Base-by-base conservation (phyloP, 2,888 invertebrate genomes). In the Ochlodes sylvanus region DNA sequence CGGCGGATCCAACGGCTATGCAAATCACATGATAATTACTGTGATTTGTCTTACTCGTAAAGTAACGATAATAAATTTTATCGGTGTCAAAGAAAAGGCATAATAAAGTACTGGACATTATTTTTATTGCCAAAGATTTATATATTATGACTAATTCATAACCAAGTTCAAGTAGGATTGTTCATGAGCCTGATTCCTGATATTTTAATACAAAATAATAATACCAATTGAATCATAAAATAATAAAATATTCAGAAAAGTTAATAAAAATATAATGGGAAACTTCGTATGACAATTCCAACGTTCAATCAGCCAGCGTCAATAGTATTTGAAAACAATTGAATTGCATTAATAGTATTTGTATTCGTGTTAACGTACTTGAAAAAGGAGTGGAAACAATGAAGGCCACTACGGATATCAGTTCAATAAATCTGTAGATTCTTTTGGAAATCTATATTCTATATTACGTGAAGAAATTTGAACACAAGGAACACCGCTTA, bases 241-340 rank as follows among this genome's bases (percentile, higher is more conserved):
- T 47, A n/a, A 47, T n/a, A 2, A 19, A 54, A 27, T 2, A 27
- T 54, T 14, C 2, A 54, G 32, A 27, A 54, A 7, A 54, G 7
- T 54, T 27, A n/a, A 32, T 32, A 27, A 63, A 64, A 55, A 42
- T 17, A 44, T 44, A 17, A 41, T 32, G 7, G 17, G 19, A 12
- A 42, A 56, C 44, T 32, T 41, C 42, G 63, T 44, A 50, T 50
- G 14, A n/a, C 62, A 62, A 64, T 56, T 6, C 34, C 34, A 55
- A 64, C 47, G 55, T 44, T 56, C 63, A 64, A 64, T 64, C 63
- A 64, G 32, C 55, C 63, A 32, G 19, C n/a, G 55, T 44, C 57
- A 21, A 64, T 47, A 64, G 50, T 21, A 21, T 65, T 65, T 57
- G 57, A 57, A 65, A 65, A 65, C 50, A 65, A 57, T 65, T 42